phyloP scores from a whole-genome alignment of 2,888 invertebrate genomes.

The Bellardia pandia region DNA sequence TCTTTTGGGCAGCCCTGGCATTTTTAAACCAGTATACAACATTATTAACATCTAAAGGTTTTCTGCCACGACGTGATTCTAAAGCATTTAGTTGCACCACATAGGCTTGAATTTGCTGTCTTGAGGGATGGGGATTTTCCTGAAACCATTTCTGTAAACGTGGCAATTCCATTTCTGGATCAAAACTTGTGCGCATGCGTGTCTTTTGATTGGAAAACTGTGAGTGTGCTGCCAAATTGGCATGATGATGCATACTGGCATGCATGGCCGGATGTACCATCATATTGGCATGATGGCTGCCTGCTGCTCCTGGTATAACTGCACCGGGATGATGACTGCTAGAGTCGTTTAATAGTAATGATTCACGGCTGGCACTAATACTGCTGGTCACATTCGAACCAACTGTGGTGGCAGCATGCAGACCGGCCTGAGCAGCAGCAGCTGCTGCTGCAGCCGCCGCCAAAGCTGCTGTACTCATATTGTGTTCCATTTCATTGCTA shows the following conservation, averaged over 20 bases:
- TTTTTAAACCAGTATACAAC: conserved; percentile 99
- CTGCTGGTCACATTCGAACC: conserved; percentile 72
- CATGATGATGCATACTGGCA: conserved; percentile 86
- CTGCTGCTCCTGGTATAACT: conserved; percentile 71
- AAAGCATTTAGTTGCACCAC: conserved; percentile 96
- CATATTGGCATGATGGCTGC: conserved; percentile 80
- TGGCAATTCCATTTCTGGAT: conserved; percentile 97
- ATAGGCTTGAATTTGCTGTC: conserved; percentile 98
- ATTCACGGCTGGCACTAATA: conserved; percentile 78
- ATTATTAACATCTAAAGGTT: conserved; percentile 97
- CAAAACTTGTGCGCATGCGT: conserved; percentile 98
- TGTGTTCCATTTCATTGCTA: conserved; percentile 82
- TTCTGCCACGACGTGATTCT: conserved; percentile 95
- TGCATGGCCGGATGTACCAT: conserved; percentile 90
- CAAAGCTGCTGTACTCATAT: conserved; percentile 83
- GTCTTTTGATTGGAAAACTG: conserved; percentile 90
- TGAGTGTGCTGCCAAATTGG: conserved; percentile 86
- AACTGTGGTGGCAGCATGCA: conserved; percentile 77
- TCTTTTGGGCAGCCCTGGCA: conserved; percentile 96
- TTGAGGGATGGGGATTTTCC: conserved; percentile 98
- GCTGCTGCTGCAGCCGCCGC: conserved; percentile 85
- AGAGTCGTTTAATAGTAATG: conserved; percentile 78
- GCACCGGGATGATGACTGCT: conserved; percentile 73
- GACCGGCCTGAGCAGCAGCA: conserved; percentile 83
- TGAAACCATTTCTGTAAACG: conserved; percentile 98